Conservation (phyloP, 2,797 vertebrate genomes). For the Hoplostethus mediterraneus region DNA sequence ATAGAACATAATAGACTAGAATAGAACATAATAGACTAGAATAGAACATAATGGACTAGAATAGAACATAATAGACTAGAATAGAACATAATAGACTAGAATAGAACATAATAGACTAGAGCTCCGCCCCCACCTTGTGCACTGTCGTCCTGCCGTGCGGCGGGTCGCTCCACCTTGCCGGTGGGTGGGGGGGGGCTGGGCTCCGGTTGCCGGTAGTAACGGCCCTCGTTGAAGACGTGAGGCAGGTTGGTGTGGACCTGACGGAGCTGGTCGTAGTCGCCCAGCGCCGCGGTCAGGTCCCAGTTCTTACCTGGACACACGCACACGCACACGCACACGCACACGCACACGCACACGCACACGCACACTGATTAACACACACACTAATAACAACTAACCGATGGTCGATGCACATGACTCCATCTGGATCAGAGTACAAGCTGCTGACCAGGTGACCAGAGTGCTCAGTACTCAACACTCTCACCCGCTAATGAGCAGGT, state of each 20-base stretch:
- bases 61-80: no score
- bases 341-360: background rate
- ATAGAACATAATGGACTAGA: no score
- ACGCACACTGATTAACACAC: background rate
- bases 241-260: slow-evolving; percentile 92
- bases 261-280: slow-evolving; percentile 91
- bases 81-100: background rate
- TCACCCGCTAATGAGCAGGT: no score
- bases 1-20: background rate
- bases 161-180: slow-evolving; percentile 84
- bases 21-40: no score
- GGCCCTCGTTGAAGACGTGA: slow-evolving; percentile 89
- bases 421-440: no score
- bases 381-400: no score
- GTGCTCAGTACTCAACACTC: no score
- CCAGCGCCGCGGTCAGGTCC: slow-evolving; percentile 91
- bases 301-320: slow-evolving; percentile 83
- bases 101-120: no score
- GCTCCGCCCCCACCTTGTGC: slow-evolving; percentile 83
- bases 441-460: no score
- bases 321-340: slow-evolving; percentile 12
- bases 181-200: slow-evolving; percentile 75
- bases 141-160: slow-evolving; percentile 87
- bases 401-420: no score
- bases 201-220: slow-evolving; percentile 83